Conservation (phyloP, 2,888 invertebrate species). For the Megamerina dolium region DNA sequence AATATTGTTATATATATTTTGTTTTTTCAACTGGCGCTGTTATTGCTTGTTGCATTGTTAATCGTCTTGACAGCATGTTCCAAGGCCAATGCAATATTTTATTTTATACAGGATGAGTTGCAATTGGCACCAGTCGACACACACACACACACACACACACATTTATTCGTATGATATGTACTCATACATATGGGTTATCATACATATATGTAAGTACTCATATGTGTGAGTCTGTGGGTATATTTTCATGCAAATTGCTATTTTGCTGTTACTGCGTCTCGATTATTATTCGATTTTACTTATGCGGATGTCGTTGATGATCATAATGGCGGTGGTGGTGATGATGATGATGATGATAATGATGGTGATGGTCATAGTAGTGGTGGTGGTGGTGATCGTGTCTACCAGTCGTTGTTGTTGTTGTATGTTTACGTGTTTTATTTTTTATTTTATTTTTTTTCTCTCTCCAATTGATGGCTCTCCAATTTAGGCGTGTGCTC, state of each 20-base stretch:
- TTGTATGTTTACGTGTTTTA: too few relatives aligned
- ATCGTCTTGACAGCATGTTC: constrained; percentile 39
- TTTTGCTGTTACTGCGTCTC: too few relatives aligned
- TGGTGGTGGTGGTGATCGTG: too few relatives aligned
- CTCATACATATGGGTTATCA: constrained; percentile 3
- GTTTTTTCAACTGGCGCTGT: constrained; percentile 16
- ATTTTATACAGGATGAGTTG: constrained; percentile 19
- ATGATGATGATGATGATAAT: too few relatives aligned
- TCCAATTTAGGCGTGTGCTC: neutral
- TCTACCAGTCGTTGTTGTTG: too few relatives aligned
- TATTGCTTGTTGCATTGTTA: constrained; percentile 33
- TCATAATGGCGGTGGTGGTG: too few relatives aligned
- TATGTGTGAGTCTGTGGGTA: neutral
- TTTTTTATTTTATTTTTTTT: too few relatives aligned
- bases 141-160: constrained; percentile 1
- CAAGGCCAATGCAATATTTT: constrained; percentile 43
- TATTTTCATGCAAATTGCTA: too few relatives aligned
- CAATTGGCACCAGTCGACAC: constrained; percentile 7
- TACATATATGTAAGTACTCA: neutral
- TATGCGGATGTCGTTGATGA: too few relatives aligned
- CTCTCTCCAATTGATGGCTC: neutral
- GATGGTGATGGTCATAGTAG: too few relatives aligned
- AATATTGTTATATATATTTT: neutral
- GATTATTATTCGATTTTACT: too few relatives aligned
- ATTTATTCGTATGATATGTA: too few relatives aligned